Percentiles rank a stretch among this genome's conserved stretches.
These are phyloP conservation scores for Macaca mulatta DNA, from an alignment of 2,113 vertebrate species.

Conservation along the genomic window DNA sequence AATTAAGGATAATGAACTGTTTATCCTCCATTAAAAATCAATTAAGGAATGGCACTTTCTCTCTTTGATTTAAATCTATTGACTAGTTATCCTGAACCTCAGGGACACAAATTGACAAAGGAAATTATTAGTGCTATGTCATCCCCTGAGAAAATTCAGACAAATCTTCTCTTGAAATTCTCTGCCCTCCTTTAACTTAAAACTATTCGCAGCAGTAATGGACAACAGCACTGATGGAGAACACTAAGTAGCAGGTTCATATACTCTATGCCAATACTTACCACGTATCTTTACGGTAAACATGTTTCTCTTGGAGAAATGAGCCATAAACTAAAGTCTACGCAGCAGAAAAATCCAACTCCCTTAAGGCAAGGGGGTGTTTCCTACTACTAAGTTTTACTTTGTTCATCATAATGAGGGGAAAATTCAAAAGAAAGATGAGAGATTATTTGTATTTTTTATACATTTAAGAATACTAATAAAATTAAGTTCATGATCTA, in stretches of 20 bases:
- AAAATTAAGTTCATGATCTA: slow-evolving; percentile 33
- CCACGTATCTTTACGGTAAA: not conserved
- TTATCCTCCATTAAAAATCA: slow-evolving; percentile 56
- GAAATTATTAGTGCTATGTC: not conserved
- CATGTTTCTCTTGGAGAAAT: slow-evolving; percentile 49
- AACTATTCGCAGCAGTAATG: not conserved
- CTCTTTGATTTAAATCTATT: slow-evolving; percentile 57
- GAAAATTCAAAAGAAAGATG: not conserved
- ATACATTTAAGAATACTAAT: slow-evolving; percentile 40
- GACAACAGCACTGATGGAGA: not conserved
- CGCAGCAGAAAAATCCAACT: slow-evolving; percentile 41
- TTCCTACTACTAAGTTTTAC: not conserved
- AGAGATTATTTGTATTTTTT: not conserved
- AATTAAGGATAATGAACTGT: slow-evolving; percentile 35
- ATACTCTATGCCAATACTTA: not conserved
- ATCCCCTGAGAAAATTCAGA: not conserved
- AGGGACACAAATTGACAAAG: slow-evolving; percentile 20
- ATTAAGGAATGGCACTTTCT: slow-evolving; percentile 37
- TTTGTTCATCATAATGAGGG: not conserved
- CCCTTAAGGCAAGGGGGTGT: slow-evolving; percentile 18
- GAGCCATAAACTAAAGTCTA: not conserved
- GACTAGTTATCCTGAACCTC: not conserved
- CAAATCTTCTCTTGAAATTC: not conserved
- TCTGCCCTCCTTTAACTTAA: not conserved
- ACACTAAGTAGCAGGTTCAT: not conserved